Percentiles rank a stretch among this genome's conserved stretches.
phyloP scores from a whole-genome alignment of 2,113 vertebrate species.

The Tringa solitaria region DNA sequence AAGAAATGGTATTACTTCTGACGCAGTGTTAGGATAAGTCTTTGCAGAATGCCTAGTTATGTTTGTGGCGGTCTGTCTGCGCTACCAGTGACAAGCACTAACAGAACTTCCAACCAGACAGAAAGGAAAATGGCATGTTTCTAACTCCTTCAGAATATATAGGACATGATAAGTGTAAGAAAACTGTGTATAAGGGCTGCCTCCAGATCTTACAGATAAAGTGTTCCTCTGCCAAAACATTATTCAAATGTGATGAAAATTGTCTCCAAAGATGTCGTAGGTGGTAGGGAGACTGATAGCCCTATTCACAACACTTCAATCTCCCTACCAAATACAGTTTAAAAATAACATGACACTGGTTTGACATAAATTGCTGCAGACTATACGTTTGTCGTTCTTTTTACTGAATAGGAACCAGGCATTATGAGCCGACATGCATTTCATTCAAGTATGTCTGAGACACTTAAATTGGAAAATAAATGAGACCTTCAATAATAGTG shows the following conservation, averaged over 20 bases:
- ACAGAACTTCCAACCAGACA: background rate
- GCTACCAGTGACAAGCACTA: background rate
- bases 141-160: background rate
- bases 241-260: slow-evolving; percentile 57
- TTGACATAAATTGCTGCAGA: slow-evolving; percentile 51
- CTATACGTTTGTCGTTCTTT: slow-evolving; percentile 7
- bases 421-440: slow-evolving; percentile 22
- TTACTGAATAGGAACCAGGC: slow-evolving; percentile 13
- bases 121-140: background rate
- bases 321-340: slow-evolving; percentile 13
- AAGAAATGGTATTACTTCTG: background rate
- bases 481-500: background rate
- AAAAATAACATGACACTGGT: slow-evolving; percentile 24
- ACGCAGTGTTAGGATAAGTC: background rate
- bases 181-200: background rate
- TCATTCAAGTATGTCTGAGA: slow-evolving; percentile 12
- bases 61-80: background rate
- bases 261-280: slow-evolving; percentile 4
- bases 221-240: background rate
- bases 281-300: slow-evolving; percentile 30
- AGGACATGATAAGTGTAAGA: background rate
- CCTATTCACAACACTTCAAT: slow-evolving; percentile 46
- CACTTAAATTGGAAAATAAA: slow-evolving; percentile 32
- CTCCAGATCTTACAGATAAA: background rate
- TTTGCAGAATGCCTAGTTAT: background rate